A percentile compares a stretch with the other conserved stretches of the same genome.
Conservation (phyloP, 2,888 invertebrate genomes). For the Drosophila subsilvestris region DNA sequence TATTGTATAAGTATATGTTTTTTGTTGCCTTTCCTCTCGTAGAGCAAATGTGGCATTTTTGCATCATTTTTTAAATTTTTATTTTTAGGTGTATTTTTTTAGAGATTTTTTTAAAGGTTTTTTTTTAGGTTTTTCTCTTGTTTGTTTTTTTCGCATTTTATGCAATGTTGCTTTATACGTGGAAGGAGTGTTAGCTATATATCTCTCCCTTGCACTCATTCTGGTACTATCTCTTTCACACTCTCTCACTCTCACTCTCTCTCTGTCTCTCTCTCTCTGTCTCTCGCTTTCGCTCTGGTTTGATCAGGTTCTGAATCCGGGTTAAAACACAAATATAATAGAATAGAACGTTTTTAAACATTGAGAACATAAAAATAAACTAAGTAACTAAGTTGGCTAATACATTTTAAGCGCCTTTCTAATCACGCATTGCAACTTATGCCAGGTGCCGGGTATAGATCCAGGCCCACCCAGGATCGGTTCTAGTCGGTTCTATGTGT, state of each 20-base stretch:
- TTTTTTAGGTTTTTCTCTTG: conserved; percentile 34
- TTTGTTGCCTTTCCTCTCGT: conserved; percentile 60
- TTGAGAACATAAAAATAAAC: conserved; percentile 39
- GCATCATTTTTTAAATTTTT: conserved; percentile 35
- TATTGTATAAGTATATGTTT: conserved; percentile 42
- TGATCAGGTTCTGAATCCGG: conserved; percentile 11
- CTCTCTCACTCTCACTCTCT: conserved; percentile 11
- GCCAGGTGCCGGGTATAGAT: conserved; percentile 9
- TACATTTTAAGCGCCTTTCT: conserved; percentile 49
- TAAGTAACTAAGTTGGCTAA: conserved; percentile 55
- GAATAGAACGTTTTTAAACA: conserved; percentile 37
- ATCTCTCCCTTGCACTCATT: conserved; percentile 28
- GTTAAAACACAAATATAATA: conserved; percentile 43
- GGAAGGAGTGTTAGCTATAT: conserved; percentile 77
- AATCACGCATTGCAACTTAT: conserved; percentile 46
- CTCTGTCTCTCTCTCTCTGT: conserved; percentile 23
- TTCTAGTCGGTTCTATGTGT: conserved; percentile 29
- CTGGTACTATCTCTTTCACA: conserved; percentile 13
- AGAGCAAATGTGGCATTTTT: conserved; percentile 54
- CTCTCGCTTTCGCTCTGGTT: conserved; percentile 9
- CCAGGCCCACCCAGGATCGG: conserved; percentile 22
- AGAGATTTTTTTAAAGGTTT: conserved; percentile 14
- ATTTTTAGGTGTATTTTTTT: conserved; percentile 17
- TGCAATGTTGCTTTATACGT: conserved; percentile 79
- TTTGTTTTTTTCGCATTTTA: conserved; percentile 74